phyloP scores from a whole-genome alignment of 2,888 invertebrate genomes.

The Plusia festucae region DNA sequence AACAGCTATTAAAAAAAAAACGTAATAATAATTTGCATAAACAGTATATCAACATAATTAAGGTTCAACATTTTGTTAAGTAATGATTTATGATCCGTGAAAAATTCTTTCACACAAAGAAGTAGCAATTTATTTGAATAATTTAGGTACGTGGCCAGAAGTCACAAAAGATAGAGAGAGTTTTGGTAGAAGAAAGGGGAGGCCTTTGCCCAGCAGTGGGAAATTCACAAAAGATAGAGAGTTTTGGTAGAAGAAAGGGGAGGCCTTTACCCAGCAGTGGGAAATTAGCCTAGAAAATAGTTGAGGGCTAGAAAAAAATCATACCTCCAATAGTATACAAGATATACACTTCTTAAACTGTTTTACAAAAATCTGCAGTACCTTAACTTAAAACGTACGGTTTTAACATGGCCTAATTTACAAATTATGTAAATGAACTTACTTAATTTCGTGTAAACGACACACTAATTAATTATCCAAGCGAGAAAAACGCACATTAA shows the following conservation, averaged over 20 bases:
- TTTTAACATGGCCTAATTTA: conserved; percentile 6
- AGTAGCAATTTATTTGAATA: background rate
- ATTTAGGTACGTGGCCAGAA: conserved; percentile 1
- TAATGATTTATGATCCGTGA: conserved; percentile 39
- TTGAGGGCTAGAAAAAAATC: no score
- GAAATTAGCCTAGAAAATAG: no score
- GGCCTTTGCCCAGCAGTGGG: no score
- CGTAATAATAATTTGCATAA: conserved; percentile 46
- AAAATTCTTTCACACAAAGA: conserved; percentile 7
- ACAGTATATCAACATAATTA: conserved; percentile 26
- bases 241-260: no score
- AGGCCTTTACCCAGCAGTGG: no score
- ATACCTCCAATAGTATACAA: background rate
- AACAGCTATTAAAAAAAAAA: conserved; percentile 33
- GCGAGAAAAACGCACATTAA: conserved; percentile 35
- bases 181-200: no score
- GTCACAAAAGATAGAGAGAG: no score
- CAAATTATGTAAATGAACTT: conserved; percentile 26
- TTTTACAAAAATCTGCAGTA: background rate
- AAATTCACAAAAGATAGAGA: no score
- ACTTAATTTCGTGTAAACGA: conserved; percentile 33
- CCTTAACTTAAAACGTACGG: background rate
- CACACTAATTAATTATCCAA: conserved; percentile 28
- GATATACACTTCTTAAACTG: background rate
- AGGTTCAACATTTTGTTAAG: conserved; percentile 30